Evolutionary conservation across 2,113 vertebrate species (phyloP).

Genomic region (Aphyosemion australe): DNA sequence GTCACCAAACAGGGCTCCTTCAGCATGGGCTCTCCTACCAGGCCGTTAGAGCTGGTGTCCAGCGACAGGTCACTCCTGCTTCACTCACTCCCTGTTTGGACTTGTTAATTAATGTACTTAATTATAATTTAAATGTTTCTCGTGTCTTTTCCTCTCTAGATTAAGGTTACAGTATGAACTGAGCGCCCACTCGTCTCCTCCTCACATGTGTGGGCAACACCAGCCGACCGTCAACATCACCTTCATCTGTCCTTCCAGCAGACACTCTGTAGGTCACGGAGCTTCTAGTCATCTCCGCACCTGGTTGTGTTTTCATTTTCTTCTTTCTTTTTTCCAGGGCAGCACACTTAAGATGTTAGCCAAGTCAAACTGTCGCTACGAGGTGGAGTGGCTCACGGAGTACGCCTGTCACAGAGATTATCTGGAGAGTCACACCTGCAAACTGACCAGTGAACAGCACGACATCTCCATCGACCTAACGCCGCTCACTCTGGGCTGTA

Average conservation of each 20-base stretch:
- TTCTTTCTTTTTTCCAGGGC: constrained; percentile 73
- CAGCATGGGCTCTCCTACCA: constrained; percentile 83
- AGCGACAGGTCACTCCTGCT: constrained; percentile 84
- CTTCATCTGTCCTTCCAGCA: constrained; percentile 89
- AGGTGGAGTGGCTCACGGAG: constrained; percentile 94
- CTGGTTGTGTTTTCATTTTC: background rate
- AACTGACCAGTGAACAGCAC: constrained; percentile 84
- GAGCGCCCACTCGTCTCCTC: constrained; percentile 33
- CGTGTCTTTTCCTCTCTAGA: constrained; percentile 62
- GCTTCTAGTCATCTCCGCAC: too few relatives aligned
- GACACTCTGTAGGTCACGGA: constrained; percentile 78
- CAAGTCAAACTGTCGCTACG: constrained; percentile 88
- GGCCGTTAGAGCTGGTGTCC: constrained; percentile 74
- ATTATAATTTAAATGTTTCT: background rate
- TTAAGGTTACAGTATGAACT: constrained; percentile 84
- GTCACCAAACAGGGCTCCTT: constrained; percentile 63
- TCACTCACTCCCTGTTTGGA: background rate
- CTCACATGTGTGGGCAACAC: constrained; percentile 83
- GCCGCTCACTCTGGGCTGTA: constrained; percentile 81
- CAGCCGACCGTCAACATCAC: constrained; percentile 88
- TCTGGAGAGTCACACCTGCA: constrained; percentile 85
- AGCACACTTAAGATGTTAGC: constrained; percentile 87
- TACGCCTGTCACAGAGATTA: constrained; percentile 96
- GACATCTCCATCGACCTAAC: constrained; percentile 88
- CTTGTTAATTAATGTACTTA: too few relatives aligned